Conservation (phyloP, 2,113 vertebrate species). For the Lophochroa leadbeateri region DNA sequence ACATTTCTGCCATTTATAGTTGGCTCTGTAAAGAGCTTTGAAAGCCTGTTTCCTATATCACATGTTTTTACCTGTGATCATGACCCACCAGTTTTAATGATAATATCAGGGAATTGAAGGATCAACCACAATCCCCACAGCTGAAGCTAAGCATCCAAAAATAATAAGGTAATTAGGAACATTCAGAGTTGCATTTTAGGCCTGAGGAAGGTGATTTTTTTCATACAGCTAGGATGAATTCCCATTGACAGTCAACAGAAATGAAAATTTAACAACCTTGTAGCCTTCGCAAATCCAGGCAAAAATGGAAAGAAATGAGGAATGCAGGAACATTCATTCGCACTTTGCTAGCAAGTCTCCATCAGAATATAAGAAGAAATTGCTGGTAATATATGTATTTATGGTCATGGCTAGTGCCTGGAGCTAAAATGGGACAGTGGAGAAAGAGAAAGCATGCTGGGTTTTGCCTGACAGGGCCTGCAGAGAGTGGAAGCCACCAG, state of each 20-base stretch:
- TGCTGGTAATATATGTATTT: neutral
- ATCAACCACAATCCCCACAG: neutral
- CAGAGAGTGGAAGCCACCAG: neutral
- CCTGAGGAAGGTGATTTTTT: neutral
- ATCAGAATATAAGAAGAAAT: neutral
- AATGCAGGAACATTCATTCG: neutral
- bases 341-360: neutral
- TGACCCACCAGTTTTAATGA: neutral
- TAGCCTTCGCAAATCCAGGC: neutral
- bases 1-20: neutral
- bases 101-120: neutral
- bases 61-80: neutral
- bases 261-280: neutral
- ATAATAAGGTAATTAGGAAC: slow-evolving; percentile 36
- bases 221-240: neutral
- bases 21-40: neutral
- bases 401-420: neutral
- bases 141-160: slow-evolving; percentile 25
- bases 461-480: neutral
- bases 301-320: neutral
- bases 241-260: neutral
- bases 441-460: neutral
- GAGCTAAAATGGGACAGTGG: neutral
- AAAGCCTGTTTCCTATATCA: neutral
- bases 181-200: neutral